Conservation (phyloP, 64 coral and sea anemone genomes). For the Montipora capricornis region DNA sequence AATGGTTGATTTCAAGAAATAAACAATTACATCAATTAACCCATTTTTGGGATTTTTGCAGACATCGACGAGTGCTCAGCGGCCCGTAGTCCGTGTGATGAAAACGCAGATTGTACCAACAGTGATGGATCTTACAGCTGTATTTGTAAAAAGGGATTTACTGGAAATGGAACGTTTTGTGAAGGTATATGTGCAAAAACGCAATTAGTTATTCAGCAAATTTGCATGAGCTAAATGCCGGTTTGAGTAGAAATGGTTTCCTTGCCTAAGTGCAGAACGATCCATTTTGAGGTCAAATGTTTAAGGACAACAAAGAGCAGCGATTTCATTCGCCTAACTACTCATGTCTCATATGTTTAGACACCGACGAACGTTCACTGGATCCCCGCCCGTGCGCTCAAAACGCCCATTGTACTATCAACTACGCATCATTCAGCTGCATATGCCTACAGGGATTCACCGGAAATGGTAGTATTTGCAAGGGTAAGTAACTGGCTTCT, state of each 20-base stretch:
- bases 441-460: constrained; percentile 23
- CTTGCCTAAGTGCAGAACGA: no score
- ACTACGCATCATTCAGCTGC: background rate
- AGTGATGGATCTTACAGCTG: constrained; percentile 67
- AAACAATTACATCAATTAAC: no score
- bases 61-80: constrained; percentile 79
- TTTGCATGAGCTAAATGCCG: no score
- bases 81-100: constrained; percentile 27
- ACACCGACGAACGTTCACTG: background rate
- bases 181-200: constrained; percentile 31
- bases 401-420: constrained; percentile 1
- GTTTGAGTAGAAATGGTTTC: no score
- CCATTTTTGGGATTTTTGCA: background rate
- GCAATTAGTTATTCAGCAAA: no score
- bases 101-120: constrained; percentile 68
- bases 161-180: constrained; percentile 57
- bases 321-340: no score
- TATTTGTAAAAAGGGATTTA: constrained; percentile 62
- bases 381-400: background rate
- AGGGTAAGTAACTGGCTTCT: background rate
- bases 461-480: background rate
- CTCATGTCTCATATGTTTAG: background rate
- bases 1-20: no score
- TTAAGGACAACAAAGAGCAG: no score
- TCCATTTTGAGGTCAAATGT: no score